Conservation (phyloP, 2,888 invertebrate genomes). For the Automeris io region DNA sequence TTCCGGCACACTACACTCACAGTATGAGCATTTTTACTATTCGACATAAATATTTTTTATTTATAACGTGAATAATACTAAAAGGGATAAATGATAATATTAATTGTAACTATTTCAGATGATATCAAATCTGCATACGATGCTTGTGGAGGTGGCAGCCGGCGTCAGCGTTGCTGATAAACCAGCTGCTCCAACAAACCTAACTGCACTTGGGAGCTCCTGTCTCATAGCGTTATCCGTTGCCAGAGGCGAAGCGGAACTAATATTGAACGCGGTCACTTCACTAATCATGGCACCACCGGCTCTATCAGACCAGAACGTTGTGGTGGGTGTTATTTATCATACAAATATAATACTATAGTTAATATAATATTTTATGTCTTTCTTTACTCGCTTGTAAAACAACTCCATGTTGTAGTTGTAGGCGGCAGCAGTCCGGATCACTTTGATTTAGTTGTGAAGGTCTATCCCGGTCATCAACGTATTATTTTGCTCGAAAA, state of each 20-base stretch:
- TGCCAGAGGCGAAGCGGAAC: slow-evolving; percentile 94
- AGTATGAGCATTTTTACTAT: no score
- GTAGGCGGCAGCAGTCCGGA: no score
- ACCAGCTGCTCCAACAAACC: slow-evolving; percentile 77
- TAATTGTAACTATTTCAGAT: slow-evolving; percentile 55
- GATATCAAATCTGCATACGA: slow-evolving; percentile 87
- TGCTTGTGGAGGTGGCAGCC: slow-evolving; percentile 89
- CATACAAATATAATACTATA: neutral
- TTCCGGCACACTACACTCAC: no score
- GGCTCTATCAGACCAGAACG: slow-evolving; percentile 85
- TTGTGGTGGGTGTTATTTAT: slow-evolving; percentile 76
- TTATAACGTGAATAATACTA: slow-evolving; percentile 1
- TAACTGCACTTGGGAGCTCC: slow-evolving; percentile 93
- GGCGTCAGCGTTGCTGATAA: slow-evolving; percentile 52
- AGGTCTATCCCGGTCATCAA: no score
- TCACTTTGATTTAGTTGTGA: no score
- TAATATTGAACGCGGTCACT: slow-evolving; percentile 90
- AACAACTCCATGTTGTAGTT: no score
- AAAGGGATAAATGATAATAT: neutral
- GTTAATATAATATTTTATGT: no score
- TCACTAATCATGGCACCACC: slow-evolving; percentile 91
- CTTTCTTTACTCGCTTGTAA: no score
- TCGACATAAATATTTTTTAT: no score
- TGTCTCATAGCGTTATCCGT: slow-evolving; percentile 94
- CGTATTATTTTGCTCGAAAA: no score